Percentiles rank a stretch among this genome's conserved stretches.
phyloP scores from a whole-genome alignment of 1,140 invertebrate genomes.

The Neodiprion virginianus region DNA sequence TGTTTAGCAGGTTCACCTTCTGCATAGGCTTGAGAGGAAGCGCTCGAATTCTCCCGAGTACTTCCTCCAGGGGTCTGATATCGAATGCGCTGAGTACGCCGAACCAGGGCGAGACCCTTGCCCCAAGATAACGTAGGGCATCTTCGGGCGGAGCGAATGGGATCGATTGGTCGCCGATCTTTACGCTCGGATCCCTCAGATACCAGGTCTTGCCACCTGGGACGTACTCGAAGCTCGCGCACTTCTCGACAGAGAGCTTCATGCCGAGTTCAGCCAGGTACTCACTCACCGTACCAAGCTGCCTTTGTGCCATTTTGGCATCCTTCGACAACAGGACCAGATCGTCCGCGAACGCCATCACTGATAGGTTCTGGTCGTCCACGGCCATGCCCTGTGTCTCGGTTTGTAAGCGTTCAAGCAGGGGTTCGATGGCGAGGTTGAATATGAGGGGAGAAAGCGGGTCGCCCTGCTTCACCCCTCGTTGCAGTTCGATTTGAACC shows the following conservation, averaged over 20 bases:
- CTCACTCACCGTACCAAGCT: too few species aligned
- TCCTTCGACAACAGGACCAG: too few species aligned
- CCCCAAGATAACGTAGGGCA: constrained; percentile 32
- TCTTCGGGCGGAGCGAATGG: background rate
- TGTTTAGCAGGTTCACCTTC: constrained; percentile 32
- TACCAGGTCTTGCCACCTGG: constrained; percentile 27
- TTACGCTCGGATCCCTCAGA: constrained; percentile 26
- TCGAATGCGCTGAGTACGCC: constrained; percentile 20
- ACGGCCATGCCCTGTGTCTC: constrained; percentile 17
- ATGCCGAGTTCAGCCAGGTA: constrained; percentile 24
- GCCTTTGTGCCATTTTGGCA: too few species aligned
- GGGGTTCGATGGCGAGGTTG: constrained; percentile 46
- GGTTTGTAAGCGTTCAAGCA: constrained; percentile 21
- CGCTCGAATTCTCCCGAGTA: constrained; percentile 19
- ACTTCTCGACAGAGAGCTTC: constrained; percentile 30
- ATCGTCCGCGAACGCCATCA: too few species aligned
- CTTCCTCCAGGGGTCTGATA: constrained; percentile 8
- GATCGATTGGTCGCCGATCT: background rate
- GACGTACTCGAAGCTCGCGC: constrained; percentile 29
- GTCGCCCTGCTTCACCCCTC: constrained; percentile 56
- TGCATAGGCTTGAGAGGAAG: constrained; percentile 35
- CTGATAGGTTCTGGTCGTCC: too few species aligned
- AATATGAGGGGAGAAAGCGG: constrained; percentile 49
- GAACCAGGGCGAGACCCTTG: constrained; percentile 33
- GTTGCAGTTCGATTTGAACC: constrained; percentile 23